Evolutionary conservation across 1,140 invertebrate genomes (phyloP), one percentile per base, ranked within the genome.

Genomic region (Trichomalopsis sarcophagae): DNA sequence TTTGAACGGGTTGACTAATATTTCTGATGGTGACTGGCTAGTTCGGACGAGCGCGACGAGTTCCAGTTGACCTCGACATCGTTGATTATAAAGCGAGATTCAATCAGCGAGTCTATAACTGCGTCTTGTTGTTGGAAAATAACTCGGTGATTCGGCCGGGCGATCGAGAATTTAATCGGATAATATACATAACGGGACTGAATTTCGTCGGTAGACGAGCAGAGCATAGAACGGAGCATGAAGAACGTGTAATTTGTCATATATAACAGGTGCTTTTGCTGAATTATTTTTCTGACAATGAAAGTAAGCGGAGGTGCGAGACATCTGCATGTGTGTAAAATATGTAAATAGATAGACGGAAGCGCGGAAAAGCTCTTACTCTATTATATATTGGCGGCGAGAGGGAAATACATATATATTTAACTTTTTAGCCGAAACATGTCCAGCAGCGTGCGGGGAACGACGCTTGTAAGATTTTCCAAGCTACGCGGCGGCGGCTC

Each of bases 281-380:
- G 44, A 71, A 79, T 79, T 82, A 78, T 73, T 81, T 82, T 82
- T 81, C 21, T 23, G 50, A 50, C 36, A 80, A 33, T 44, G 36
- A 85, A 77, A 85, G 66, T 77, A 77, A 77, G 36, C 21, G 78
- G 27, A 75, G 47, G 23, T 30, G 40, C 40, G 71, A 83, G 13
- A 40, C 27, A 83, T 78, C 9, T 55, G 62, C 17, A 33, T 33
- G n/a, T 36, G 33, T 84, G 82, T 84, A 84, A 30, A 33, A 50
- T 84, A 78, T 84, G 83, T 84, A 84, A 80, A 84, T 84, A 84
- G 66, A 68, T 14, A 4, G 23, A 78, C 14, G 23, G 11, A 66
- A 23, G 4, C 71, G 21, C 40, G 13, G 36, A 44, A 68, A n/a
- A 69, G 62, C 40, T 66, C 62, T 69, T 69, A 68, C 79, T 62